Base-by-base conservation (phyloP, 2,797 vertebrate species). In the Eospalax fontanierii region DNA sequence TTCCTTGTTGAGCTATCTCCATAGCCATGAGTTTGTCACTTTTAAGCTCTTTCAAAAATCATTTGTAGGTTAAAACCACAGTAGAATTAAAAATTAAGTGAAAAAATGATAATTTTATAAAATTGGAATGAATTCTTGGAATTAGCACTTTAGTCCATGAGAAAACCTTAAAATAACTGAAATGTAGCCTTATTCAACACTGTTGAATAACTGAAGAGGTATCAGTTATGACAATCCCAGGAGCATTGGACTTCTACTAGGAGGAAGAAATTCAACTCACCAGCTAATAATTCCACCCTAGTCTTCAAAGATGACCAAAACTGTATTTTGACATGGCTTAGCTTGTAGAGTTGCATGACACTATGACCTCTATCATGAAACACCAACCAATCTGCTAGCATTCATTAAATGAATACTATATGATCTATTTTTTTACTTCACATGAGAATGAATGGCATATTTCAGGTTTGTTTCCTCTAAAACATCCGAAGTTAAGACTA, bases 61-160 rank as follows among this genome's bases (percentile, higher is more conserved):
- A 59, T 87, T 85, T 12, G 2, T 33, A 76, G 50, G 50, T 54
- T 95, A 43, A 82, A 2, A 40, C 9, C 26, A 82, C 6, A 28
- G 6, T 40, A 61, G 28, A 38, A 8, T 33, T 82, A 33, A 65
- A 43, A 82, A 21, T 30, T 82, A 79, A 68, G 24, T 35, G 9
- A 76, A 93, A 84, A 76, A 93, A 84, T 50, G 30, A 35, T 65
- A 46, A 89, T 91, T 87, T 86, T n/a, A 74, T 93, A 82, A n/a
- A 73, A 46, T 35, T 38, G 22, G 22, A 94, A 75, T 87, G 30
- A 75, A 63, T 6, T 40, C 83, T 90, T 61, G 2, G 35, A 82
- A 86, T 50, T 40, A 81, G n/a, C 18, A 57, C n/a, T 88, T 94
- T 75, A 14, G 54, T 70, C 15, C 5, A 24, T 76, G 28, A 50